Evolutionary conservation across 2,113 vertebrate species (phyloP).

Genomic region (Anhinga anhinga): DNA sequence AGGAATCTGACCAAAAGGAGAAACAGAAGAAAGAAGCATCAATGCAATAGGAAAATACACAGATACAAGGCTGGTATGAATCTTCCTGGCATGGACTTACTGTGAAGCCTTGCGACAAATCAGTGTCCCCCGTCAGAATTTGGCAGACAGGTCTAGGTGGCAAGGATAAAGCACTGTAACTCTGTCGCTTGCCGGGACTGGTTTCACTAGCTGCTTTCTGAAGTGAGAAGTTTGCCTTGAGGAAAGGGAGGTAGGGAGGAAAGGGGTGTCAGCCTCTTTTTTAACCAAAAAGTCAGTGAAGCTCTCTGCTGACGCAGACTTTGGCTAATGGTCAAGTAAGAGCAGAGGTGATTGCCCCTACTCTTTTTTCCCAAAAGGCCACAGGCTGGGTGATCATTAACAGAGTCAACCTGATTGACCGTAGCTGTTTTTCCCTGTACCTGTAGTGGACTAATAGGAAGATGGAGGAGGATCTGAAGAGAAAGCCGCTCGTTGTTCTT

Average conservation of each 20-base stretch:
- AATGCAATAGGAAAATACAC: background rate
- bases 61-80: background rate
- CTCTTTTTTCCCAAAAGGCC: background rate
- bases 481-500: background rate
- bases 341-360: background rate
- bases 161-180: background rate
- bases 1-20: background rate
- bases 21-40: background rate
- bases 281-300: background rate
- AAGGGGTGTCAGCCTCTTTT: background rate
- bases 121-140: background rate
- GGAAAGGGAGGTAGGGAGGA: background rate
- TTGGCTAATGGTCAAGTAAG: background rate
- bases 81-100: background rate
- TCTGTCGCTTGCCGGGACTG: background rate
- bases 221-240: background rate
- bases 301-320: background rate
- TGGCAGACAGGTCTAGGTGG: background rate
- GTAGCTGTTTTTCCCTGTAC: background rate
- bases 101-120: background rate
- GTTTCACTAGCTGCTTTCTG: background rate
- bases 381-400: constrained; percentile 12
- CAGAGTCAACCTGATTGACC: background rate
- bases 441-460: background rate
- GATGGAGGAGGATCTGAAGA: background rate